These are phyloP conservation scores for Mus musculus DNA, from an alignment of 2,113 vertebrate genomes.

Conservation along the genomic window GRCm39 chr1:74746501-74747000, in stretches of 20 bases:
- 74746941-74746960: not conserved
- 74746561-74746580: no score
- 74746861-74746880: not conserved
- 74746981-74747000: not conserved
- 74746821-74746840: not conserved
- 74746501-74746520: not conserved
- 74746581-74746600: not conserved
- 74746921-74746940: not conserved
- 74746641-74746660: not conserved
- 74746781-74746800: not conserved
- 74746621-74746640: not conserved
- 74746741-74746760: not conserved
- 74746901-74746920: not conserved
- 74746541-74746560: no score
- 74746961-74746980: not conserved
- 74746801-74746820: not conserved
- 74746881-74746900: not conserved
- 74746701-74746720: not conserved
- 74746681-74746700: not conserved
- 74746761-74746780: not conserved
- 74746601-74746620: rapidly evolving
- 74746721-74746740: not conserved
- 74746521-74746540: not conserved
- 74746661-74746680: not conserved
- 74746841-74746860: not conserved